phyloP scores from a whole-genome alignment of 2,113 vertebrate genomes.

The Ardeotis arabs region DNA sequence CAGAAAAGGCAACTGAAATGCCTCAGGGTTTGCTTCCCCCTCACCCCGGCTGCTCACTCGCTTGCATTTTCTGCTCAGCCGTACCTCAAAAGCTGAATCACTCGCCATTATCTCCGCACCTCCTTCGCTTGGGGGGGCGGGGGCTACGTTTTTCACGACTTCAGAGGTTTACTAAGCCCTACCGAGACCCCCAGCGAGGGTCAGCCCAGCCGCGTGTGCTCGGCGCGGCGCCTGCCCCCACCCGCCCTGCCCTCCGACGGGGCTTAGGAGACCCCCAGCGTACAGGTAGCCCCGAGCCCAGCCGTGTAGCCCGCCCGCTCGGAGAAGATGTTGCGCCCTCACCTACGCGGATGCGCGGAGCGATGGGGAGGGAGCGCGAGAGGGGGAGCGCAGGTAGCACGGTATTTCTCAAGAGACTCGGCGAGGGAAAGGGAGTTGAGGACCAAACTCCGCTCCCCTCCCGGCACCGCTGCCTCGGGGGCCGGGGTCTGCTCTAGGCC shows the following conservation, averaged over 20 bases:
- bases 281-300: neutral
- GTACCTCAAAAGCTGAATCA: constrained; percentile 56
- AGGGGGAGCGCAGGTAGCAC: neutral
- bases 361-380: no score
- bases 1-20: constrained; percentile 7
- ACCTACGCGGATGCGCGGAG: neutral
- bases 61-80: neutral
- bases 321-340: neutral
- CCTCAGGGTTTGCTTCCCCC: neutral
- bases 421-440: neutral
- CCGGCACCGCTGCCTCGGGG: neutral
- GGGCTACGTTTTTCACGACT: neutral
- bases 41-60: neutral
- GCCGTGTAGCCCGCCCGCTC: neutral
- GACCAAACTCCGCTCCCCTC: neutral
- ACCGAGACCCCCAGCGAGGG: neutral
- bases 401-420: neutral
- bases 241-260: neutral
- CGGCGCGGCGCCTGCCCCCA: neutral
- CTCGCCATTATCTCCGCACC: constrained; percentile 12
- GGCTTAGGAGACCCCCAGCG: neutral
- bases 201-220: neutral
- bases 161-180: neutral
- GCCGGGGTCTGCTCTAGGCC: neutral
- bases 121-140: neutral